Conservation (phyloP, 53 echinoderm and acorn worm genomes). For the Hippasteria phrygiana region DNA sequence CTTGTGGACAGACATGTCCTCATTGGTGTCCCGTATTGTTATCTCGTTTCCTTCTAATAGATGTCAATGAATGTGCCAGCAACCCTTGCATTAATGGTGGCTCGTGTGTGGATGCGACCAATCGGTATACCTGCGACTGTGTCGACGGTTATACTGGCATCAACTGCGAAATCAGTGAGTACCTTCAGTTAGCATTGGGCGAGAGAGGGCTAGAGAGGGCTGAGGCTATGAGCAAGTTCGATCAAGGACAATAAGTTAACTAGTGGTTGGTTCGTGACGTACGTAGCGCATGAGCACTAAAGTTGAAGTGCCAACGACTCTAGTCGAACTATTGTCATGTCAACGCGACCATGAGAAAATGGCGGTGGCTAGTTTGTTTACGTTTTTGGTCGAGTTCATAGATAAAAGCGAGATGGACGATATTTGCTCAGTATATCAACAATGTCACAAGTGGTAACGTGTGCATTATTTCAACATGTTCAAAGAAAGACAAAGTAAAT, state of each 20-base stretch:
- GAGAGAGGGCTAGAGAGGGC: no score
- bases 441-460: no score
- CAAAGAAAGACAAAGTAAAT: no score
- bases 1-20: background rate
- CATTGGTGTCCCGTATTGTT: background rate
- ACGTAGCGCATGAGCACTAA: no score
- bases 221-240: background rate
- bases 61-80: conserved; percentile 21
- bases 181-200: background rate
- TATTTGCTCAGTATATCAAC: no score
- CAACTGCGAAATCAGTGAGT: conserved; percentile 53
- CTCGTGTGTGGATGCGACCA: background rate
- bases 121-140: conserved; percentile 51
- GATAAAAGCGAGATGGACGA: no score
- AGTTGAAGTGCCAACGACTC: no score
- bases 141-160: background rate
- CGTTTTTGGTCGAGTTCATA: no score
- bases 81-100: conserved; percentile 22
- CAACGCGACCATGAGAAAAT: no score
- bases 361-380: no score
- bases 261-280: background rate
- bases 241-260: background rate
- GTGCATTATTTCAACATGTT: no score
- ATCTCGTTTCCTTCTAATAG: background rate
- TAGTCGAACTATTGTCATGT: no score